Evolutionary conservation across 2,888 invertebrate genomes (phyloP).

Genomic region (Adelognathus sp.): DNA sequence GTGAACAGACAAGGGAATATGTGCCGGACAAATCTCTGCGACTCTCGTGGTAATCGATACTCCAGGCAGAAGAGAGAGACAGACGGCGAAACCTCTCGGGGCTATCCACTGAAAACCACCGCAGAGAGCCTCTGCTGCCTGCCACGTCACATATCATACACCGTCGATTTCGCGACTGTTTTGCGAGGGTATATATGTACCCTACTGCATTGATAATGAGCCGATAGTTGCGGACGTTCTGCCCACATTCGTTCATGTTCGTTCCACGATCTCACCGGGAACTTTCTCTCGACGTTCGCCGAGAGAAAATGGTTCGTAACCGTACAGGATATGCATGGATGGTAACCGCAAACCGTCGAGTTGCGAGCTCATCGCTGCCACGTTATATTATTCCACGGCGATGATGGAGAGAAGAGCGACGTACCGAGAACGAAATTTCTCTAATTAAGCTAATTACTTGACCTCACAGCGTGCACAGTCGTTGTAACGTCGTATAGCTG

Average conservation of each 20-base stretch:
- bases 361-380: neutral
- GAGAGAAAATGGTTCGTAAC: neutral
- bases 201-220: slow-evolving; percentile 50
- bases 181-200: slow-evolving; percentile 8
- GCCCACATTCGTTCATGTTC: slow-evolving; percentile 7
- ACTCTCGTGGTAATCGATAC: slow-evolving; percentile 56
- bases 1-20: slow-evolving; percentile 15
- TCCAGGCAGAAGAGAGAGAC: neutral
- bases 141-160: slow-evolving; percentile 36
- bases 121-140: slow-evolving; percentile 2
- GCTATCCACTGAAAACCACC: slow-evolving; percentile 16
- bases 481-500: slow-evolving; percentile 48
- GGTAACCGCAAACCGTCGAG: neutral
- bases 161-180: slow-evolving; percentile 39
- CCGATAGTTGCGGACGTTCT: neutral
- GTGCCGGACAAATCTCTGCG: slow-evolving; percentile 54
- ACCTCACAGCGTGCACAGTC: slow-evolving; percentile 10
- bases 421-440: slow-evolving; percentile 61
- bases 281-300: neutral
- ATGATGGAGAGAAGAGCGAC: neutral
- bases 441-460: slow-evolving; percentile 71
- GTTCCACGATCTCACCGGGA: neutral
- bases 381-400: neutral
- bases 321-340: neutral
- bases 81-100: slow-evolving; percentile 17